Conservation (phyloP, 2,797 vertebrate species). For the Cygnus olor region DNA sequence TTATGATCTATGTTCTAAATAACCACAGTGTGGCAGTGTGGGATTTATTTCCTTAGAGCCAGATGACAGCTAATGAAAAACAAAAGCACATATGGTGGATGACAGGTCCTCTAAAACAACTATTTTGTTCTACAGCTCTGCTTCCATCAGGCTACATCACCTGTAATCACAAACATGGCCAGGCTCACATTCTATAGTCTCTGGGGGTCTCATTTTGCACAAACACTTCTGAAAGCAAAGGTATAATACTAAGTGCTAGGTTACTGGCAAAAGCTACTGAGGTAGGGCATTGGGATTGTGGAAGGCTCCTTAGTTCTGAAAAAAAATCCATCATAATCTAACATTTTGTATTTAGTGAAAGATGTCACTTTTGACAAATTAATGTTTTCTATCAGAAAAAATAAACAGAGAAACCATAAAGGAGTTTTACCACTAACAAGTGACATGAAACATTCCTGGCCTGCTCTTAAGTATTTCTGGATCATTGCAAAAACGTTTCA, state of each 20-base stretch:
- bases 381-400: neutral
- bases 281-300: neutral
- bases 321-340: neutral
- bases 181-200: neutral
- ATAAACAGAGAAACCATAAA: neutral
- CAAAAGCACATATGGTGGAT: neutral
- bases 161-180: fast-evolving
- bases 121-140: neutral
- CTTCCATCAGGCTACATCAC: neutral
- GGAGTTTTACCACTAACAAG: neutral
- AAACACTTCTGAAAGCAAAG: neutral
- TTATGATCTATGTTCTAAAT: neutral
- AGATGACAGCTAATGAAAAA: neutral
- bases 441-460: neutral
- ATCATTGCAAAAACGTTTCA: neutral
- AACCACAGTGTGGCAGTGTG: slow-evolving; percentile 80
- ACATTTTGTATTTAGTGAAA: neutral
- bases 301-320: neutral
- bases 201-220: neutral
- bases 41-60: neutral
- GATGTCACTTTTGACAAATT: neutral
- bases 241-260: neutral
- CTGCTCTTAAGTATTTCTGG: neutral
- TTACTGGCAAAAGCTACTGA: neutral
- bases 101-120: neutral